These are phyloP conservation scores for Microplitis deprimator DNA, from an alignment of 2,888 invertebrate genomes.

Conservation along the genomic window DNA sequence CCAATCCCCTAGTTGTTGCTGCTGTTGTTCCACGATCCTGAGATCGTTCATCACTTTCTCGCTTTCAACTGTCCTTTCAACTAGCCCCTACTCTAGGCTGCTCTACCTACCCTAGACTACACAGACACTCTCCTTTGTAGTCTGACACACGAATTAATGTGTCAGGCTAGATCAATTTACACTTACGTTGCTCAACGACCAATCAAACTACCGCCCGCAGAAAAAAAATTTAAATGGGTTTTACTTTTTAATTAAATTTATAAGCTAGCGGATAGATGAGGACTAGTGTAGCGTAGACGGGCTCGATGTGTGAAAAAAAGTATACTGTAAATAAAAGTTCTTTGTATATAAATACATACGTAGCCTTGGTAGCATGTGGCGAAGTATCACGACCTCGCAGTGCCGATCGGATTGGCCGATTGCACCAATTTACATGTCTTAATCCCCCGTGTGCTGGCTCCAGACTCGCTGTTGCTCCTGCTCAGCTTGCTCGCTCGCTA, in stretches of 20 bases:
- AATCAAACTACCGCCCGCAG: no score
- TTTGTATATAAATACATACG: constrained; percentile 52
- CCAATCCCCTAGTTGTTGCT: constrained; percentile 46
- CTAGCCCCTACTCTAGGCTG: neutral
- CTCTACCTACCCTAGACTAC: no score
- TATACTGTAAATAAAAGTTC: neutral
- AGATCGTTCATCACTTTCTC: constrained; percentile 31
- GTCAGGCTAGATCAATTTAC: neutral
- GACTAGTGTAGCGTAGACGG: no score
- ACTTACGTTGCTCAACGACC: no score
- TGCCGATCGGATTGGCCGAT: constrained; percentile 65
- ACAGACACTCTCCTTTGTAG: no score
- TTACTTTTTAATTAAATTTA: no score
- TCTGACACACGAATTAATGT: neutral
- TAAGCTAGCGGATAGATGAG: no score
- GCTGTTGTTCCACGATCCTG: constrained; percentile 31
- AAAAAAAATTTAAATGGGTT: no score
- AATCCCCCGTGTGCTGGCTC: constrained; percentile 62
- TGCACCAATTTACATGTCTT: constrained; percentile 71
- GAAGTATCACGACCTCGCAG: constrained; percentile 58
- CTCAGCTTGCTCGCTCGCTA: constrained; percentile 20
- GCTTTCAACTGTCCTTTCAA: constrained; percentile 20
- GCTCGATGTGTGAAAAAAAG: neutral
- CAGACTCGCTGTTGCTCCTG: constrained; percentile 47
- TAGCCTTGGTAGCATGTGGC: constrained; percentile 50